Evolutionary conservation across 35 echinoderm and acorn worm species (phyloP).

Genomic region (Chiridota heheva): DNA sequence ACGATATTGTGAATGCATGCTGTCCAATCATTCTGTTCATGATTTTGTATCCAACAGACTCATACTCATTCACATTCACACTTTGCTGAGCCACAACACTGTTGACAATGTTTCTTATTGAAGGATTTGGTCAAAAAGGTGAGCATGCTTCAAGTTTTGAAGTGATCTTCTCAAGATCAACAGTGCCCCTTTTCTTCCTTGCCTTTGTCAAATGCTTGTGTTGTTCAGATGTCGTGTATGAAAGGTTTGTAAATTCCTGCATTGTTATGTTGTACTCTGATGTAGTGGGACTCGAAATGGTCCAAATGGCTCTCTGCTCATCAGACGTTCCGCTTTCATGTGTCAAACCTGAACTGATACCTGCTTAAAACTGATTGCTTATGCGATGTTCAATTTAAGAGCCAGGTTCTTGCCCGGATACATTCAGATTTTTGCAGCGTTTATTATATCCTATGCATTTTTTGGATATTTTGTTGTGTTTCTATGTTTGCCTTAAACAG

Average conservation of each 20-base stretch:
- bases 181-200: conserved; percentile 16
- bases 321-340: conserved; percentile 51
- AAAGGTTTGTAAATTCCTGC: conserved; percentile 82
- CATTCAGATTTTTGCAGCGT: no score
- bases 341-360: no score
- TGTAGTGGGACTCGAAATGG: conserved; percentile 26
- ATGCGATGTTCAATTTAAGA: no score
- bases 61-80: conserved; percentile 58
- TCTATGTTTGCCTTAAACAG: no score
- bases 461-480: no score
- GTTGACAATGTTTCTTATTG: conserved; percentile 58
- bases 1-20: conserved; percentile 14
- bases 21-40: conserved; percentile 50
- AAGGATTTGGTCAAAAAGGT: conserved; percentile 46
- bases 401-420: no score
- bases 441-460: no score
- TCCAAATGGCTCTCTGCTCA: conserved; percentile 32
- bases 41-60: conserved; percentile 46
- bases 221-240: conserved; percentile 59
- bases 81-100: conserved; percentile 44
- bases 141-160: conserved; percentile 16
- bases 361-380: no score
- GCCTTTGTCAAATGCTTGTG: conserved; percentile 41
- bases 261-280: conserved; percentile 61
- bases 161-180: conserved; percentile 32